phyloP scores from a whole-genome alignment of 2,113 vertebrate species.

The Entelurus aequoreus region DNA sequence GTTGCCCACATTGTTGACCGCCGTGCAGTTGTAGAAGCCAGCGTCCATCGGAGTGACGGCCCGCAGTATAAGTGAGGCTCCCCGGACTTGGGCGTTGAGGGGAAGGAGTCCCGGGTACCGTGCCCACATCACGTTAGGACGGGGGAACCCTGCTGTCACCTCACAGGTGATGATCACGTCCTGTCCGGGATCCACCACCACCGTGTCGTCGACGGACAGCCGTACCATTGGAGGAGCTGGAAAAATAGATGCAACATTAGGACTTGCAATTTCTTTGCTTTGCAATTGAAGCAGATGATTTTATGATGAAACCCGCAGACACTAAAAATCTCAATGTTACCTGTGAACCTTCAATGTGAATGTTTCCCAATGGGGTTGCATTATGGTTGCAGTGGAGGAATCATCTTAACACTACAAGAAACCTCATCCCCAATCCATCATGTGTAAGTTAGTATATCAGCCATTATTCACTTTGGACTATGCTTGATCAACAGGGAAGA shows the following conservation, averaged over 20 bases:
- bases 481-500: no score
- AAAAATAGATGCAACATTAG: background rate
- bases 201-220: constrained; percentile 81
- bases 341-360: background rate
- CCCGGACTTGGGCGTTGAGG: constrained; percentile 75
- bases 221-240: constrained; percentile 71
- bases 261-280: background rate
- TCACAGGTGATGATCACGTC: constrained; percentile 87
- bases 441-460: no score
- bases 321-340: constrained; percentile 1
- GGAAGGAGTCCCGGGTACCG: constrained; percentile 82
- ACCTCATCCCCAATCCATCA: background rate
- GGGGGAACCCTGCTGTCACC: constrained; percentile 81
- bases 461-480: no score
- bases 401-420: background rate
- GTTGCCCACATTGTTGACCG: constrained; percentile 95
- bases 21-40: constrained; percentile 92
- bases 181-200: constrained; percentile 91
- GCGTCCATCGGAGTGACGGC: constrained; percentile 80
- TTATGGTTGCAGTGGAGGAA: background rate
- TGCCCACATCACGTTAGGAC: constrained; percentile 84
- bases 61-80: constrained; percentile 78
- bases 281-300: background rate
- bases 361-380: background rate
- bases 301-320: constrained; percentile 1